Conservation (phyloP, 2,113 vertebrate genomes). For the Lanius collurio region DNA sequence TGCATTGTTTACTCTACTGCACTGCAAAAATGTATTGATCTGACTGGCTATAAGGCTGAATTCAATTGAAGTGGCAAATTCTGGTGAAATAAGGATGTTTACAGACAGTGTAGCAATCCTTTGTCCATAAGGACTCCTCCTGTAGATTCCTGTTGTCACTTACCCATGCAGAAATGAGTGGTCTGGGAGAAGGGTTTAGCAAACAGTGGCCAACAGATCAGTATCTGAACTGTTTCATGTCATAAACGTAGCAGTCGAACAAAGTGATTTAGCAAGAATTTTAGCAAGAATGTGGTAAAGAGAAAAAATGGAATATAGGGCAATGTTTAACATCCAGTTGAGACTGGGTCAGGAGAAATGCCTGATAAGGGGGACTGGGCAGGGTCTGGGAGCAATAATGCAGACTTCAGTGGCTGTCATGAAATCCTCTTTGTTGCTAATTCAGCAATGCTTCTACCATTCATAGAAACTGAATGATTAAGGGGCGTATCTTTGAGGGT, state of each 20-base stretch:
- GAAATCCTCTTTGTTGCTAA: background rate
- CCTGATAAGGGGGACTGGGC: background rate
- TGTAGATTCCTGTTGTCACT: background rate
- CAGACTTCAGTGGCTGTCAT: background rate
- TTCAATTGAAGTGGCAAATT: background rate
- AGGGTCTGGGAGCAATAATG: background rate
- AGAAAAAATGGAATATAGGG: background rate
- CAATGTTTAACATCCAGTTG: background rate
- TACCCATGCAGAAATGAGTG: background rate
- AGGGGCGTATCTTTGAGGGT: background rate
- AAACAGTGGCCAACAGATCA: background rate
- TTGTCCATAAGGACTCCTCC: background rate
- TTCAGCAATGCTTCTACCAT: background rate
- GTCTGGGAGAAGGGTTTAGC: background rate
- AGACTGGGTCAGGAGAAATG: background rate
- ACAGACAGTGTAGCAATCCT: background rate
- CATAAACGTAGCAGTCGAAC: background rate
- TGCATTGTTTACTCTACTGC: slow-evolving; percentile 35
- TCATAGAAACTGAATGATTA: background rate
- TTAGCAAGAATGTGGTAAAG: background rate
- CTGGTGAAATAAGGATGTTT: slow-evolving; percentile 23
- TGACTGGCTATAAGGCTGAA: slow-evolving; percentile 1
- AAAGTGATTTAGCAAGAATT: background rate
- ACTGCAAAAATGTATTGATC: slow-evolving; percentile 32
- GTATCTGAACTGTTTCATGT: background rate